Evolutionary conservation across 1,140 invertebrate species (phyloP).

Genomic region (Adelges cooleyi): DNA sequence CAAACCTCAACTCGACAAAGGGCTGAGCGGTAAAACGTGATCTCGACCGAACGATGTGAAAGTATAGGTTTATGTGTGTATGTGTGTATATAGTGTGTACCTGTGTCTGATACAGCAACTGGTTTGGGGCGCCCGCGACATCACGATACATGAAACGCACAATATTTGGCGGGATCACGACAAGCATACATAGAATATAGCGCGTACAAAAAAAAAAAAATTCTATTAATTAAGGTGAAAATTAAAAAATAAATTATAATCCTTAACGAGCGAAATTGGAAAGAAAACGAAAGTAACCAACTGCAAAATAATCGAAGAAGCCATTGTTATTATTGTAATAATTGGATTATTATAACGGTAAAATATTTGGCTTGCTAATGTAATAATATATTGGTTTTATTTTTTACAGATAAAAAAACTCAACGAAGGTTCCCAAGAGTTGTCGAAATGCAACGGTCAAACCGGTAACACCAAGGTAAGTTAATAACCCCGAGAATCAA

Average conservation of each 20-base stretch:
- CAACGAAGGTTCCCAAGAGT: slow-evolving; percentile 18
- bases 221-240: not conserved
- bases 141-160: not conserved
- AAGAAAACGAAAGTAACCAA: slow-evolving; percentile 10
- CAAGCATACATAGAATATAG: not conserved
- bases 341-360: too few relatives aligned
- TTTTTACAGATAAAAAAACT: slow-evolving; percentile 21
- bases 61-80: slow-evolving; percentile 1
- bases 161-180: slow-evolving; percentile 22
- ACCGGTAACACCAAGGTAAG: too few relatives aligned
- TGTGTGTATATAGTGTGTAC: not conserved
- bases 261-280: not conserved
- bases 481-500: too few relatives aligned
- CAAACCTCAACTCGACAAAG: not conserved
- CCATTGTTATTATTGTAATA: too few relatives aligned
- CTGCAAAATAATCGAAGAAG: too few relatives aligned
- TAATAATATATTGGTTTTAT: not conserved
- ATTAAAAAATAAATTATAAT: not conserved
- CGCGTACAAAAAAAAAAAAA: not conserved
- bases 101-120: not conserved
- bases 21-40: slow-evolving; percentile 3
- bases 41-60: slow-evolving; percentile 14
- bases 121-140: slow-evolving; percentile 17
- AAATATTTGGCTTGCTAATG: too few relatives aligned
- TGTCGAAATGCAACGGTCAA: too few relatives aligned